These are phyloP conservation scores for Chunga burmeisteri DNA, from an alignment of 2,113 vertebrate genomes.

Conservation along the genomic window DNA sequence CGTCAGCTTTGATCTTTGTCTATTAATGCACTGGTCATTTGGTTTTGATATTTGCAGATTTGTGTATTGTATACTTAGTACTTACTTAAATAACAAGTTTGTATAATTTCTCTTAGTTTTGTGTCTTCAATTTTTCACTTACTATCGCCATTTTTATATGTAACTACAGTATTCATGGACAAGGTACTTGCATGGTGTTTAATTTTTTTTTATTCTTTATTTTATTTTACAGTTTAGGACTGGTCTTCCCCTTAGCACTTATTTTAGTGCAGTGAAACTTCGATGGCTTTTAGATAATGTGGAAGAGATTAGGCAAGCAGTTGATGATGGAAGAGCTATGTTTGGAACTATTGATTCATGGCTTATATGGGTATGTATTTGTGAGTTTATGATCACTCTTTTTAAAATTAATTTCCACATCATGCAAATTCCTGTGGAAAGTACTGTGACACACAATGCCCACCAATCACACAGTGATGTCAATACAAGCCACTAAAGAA, in stretches of 20 bases:
- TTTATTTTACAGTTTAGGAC: slow-evolving; percentile 85
- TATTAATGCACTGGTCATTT: not conserved
- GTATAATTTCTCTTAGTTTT: not conserved
- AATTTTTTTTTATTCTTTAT: not conserved
- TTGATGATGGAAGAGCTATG: slow-evolving; percentile 80
- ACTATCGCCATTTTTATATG: not conserved
- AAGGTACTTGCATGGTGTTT: not conserved
- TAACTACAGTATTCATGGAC: not conserved
- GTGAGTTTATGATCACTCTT: not conserved
- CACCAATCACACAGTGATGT: not conserved
- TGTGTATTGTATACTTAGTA: not conserved
- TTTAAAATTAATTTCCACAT: not conserved
- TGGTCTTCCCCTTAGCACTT: slow-evolving; percentile 95
- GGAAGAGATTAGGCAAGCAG: slow-evolving; percentile 77
- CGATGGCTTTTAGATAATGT: slow-evolving; percentile 96
- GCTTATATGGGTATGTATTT: slow-evolving; percentile 93
- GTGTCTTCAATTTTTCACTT: not conserved
- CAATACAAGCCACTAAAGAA: not conserved
- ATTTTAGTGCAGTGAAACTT: slow-evolving; percentile 96
- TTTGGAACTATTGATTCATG: slow-evolving; percentile 97
- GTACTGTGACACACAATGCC: not conserved
- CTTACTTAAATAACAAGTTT: not conserved
- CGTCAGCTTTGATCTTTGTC: slow-evolving; percentile 58
- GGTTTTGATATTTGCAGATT: not conserved
- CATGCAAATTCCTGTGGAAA: not conserved